Conservation (phyloP, 2,797 vertebrate genomes). For the Pelobates cultripes region DNA sequence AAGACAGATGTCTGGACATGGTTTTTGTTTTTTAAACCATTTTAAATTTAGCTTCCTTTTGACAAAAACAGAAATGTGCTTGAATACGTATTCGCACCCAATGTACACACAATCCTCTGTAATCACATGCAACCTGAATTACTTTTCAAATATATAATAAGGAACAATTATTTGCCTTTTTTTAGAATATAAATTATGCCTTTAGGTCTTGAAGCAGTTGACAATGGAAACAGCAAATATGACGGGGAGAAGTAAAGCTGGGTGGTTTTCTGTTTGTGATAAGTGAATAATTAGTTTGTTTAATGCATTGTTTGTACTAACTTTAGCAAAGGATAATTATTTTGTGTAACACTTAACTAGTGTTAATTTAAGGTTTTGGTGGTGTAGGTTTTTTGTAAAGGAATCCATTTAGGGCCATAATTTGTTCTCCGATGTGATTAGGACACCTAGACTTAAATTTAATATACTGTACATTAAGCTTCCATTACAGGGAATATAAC, state of each 20-base stretch:
- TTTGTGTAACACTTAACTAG: too few relatives aligned
- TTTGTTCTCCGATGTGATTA: too few relatives aligned
- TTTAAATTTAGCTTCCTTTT: conserved; percentile 54
- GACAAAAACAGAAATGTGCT: conserved; percentile 56
- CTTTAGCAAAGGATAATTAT: too few relatives aligned
- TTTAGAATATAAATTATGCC: conserved; percentile 56
- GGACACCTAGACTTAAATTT: too few relatives aligned
- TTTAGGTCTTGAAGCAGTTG: conserved; percentile 24
- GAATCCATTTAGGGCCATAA: too few relatives aligned
- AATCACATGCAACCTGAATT: conserved; percentile 63
- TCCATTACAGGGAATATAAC: too few relatives aligned
- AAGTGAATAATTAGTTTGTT: too few relatives aligned
- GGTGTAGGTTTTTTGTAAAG: too few relatives aligned
- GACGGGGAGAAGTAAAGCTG: not conserved
- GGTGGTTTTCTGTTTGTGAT: too few relatives aligned
- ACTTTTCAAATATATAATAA: conserved; percentile 56
- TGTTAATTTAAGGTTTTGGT: too few relatives aligned
- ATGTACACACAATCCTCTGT: conserved; percentile 51
- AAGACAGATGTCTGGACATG: conserved; percentile 50
- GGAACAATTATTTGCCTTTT: conserved; percentile 61
- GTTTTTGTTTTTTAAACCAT: conserved; percentile 53
- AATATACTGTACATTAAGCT: too few relatives aligned
- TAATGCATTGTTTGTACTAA: too few relatives aligned
- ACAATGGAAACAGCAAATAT: conserved; percentile 49
- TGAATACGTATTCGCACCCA: conserved; percentile 52